Percentiles rank a stretch among this genome's conserved stretches.
These are phyloP conservation scores for Embidobia sp. DNA, from an alignment of 2,888 invertebrate species.

Conservation along the genomic window DNA sequence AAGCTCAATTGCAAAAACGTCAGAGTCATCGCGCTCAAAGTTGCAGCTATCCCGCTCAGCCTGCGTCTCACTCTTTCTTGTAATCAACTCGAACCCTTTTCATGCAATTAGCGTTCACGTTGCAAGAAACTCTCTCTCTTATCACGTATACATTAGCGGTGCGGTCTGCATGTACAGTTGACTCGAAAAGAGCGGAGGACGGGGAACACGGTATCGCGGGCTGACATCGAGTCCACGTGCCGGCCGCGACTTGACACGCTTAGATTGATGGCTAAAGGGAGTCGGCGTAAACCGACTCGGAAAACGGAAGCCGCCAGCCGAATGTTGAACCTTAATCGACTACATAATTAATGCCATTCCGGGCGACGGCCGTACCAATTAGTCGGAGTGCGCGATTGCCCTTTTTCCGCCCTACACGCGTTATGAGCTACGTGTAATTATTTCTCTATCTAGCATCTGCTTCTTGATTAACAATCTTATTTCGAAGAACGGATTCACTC, in stretches of 20 bases:
- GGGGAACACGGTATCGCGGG: slow-evolving; percentile 48
- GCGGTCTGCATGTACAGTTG: slow-evolving; percentile 34
- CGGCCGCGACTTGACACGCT: slow-evolving; percentile 71
- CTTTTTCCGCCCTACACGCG: slow-evolving; percentile 46
- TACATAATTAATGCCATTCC: slow-evolving; percentile 78
- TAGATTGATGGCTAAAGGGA: slow-evolving; percentile 76
- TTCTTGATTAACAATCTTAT: slow-evolving; percentile 43
- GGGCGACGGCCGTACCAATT: slow-evolving; percentile 50
- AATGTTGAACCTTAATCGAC: slow-evolving; percentile 72
- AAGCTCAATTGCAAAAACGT: slow-evolving; percentile 44
- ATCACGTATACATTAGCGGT: slow-evolving; percentile 60
- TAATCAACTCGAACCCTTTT: slow-evolving; percentile 60
- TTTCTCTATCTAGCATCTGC: slow-evolving; percentile 52
- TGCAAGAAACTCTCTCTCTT: slow-evolving; percentile 61
- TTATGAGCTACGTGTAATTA: slow-evolving; percentile 55
- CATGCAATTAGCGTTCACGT: slow-evolving; percentile 60
- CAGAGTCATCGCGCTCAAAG: slow-evolving; percentile 33
- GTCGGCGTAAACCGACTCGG: slow-evolving; percentile 69
- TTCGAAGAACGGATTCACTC: slow-evolving; percentile 23
- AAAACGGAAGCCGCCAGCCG: slow-evolving; percentile 49
- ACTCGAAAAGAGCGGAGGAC: slow-evolving; percentile 32
- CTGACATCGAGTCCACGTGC: slow-evolving; percentile 67
- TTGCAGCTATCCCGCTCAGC: too few relatives aligned
- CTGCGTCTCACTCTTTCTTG: slow-evolving; percentile 21
- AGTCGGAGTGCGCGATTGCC: slow-evolving; percentile 54